phyloP scores from a whole-genome alignment of 2,113 vertebrate species.

The Hydrolagus affinis region DNA sequence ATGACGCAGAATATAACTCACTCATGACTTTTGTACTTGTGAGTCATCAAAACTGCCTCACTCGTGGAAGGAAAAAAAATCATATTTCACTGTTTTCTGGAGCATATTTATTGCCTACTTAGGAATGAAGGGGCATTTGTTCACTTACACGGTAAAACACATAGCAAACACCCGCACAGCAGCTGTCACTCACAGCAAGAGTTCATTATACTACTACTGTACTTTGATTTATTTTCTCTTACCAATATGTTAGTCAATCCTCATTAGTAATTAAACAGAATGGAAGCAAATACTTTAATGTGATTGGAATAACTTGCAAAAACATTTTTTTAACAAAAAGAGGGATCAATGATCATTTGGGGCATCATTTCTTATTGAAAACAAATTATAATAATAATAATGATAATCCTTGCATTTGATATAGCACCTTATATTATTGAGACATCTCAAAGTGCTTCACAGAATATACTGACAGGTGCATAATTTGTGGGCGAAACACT shows the following conservation, averaged over 20 bases:
- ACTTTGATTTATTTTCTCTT: constrained; percentile 13
- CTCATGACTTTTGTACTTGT: neutral
- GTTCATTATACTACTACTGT: neutral
- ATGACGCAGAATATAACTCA: neutral
- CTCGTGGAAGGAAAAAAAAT: neutral
- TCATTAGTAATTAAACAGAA: constrained; percentile 2
- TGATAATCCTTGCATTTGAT: neutral
- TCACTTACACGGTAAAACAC: neutral
- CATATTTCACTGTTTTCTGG: neutral
- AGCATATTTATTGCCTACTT: neutral
- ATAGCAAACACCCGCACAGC: neutral
- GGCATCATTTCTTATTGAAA: neutral
- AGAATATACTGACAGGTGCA: too few species aligned
- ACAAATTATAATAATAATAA: neutral
- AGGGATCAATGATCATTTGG: neutral
- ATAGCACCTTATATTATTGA: neutral
- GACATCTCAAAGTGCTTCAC: too few species aligned
- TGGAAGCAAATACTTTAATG: neutral
- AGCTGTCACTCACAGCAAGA: neutral
- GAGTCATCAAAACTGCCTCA: neutral
- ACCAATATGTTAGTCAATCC: neutral
- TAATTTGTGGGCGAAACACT: too few species aligned
- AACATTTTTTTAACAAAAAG: neutral
- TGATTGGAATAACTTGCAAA: neutral
- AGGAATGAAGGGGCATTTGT: neutral